phyloP scores from a whole-genome alignment of 2,888 invertebrate species.

The Conistra vaccinii region DNA sequence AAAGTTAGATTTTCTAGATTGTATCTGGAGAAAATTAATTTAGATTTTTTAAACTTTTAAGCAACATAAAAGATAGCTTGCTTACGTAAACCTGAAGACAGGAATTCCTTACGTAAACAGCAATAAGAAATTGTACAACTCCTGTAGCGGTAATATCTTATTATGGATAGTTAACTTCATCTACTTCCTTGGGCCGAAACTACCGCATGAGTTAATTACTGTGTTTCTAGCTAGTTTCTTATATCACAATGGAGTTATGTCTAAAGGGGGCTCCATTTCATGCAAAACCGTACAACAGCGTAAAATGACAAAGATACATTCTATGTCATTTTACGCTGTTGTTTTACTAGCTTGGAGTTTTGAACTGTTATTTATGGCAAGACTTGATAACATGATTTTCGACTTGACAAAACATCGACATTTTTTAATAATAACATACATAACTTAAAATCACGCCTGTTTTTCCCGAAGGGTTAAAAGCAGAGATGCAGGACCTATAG shows the following conservation, averaged over 20 bases:
- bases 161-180: not conserved
- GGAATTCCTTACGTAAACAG: not conserved
- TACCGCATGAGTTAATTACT: conserved; percentile 35
- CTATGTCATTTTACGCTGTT: not conserved
- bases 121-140: not conserved
- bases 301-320: not conserved
- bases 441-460: too few relatives aligned
- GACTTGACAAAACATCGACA: not conserved
- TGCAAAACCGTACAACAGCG: not conserved
- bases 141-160: not conserved
- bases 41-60: not conserved
- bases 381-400: not conserved
- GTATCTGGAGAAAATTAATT: not conserved
- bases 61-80: not conserved
- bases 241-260: conserved; percentile 19
- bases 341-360: not conserved
- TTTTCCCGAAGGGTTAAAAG: too few relatives aligned
- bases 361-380: not conserved
- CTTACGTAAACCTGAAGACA: not conserved
- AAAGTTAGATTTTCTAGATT: not conserved
- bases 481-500: too few relatives aligned
- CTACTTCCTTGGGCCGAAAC: conserved; percentile 16
- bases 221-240: conserved; percentile 17
- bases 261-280: not conserved
- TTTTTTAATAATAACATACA: not conserved